These are phyloP conservation scores for Montipora capricornis DNA, from an alignment of 64 coral and sea anemone genomes.

Conservation along the genomic window DNA sequence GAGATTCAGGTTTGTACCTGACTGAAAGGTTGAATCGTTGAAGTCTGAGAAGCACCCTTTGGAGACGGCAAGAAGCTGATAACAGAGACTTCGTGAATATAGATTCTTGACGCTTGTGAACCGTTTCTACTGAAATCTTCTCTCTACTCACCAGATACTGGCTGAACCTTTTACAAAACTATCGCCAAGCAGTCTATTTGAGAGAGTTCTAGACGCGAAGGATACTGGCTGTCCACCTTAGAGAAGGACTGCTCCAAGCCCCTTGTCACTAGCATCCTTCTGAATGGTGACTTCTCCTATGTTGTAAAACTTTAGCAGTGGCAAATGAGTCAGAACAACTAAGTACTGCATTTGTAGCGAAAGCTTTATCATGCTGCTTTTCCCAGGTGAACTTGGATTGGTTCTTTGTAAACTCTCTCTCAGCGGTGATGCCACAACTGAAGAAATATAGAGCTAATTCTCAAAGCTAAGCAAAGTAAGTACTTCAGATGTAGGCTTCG, in stretches of 20 bases:
- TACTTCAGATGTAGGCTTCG: slow-evolving; percentile 5
- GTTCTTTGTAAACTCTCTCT: slow-evolving; percentile 3
- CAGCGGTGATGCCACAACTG: slow-evolving; percentile 10
- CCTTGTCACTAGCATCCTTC: background rate
- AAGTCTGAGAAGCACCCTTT: background rate
- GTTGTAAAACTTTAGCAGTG: background rate
- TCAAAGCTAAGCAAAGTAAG: slow-evolving; percentile 42
- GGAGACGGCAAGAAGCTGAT: slow-evolving; percentile 25
- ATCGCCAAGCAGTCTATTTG: background rate
- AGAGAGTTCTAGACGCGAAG: slow-evolving; percentile 1
- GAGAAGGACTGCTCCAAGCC: background rate
- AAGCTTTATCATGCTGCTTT: slow-evolving; percentile 40
- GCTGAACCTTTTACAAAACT: background rate
- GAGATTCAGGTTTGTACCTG: background rate
- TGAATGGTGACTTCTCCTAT: slow-evolving; percentile 9
- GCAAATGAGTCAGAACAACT: background rate
- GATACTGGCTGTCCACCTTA: slow-evolving; percentile 1
- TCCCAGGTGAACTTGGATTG: background rate
- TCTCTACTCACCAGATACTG: slow-evolving; percentile 42
- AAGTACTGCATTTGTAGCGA: background rate
- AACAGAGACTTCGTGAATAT: slow-evolving; percentile 63
- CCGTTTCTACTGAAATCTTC: slow-evolving; percentile 36
- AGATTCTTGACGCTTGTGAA: slow-evolving; percentile 37
- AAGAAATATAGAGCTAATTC: background rate
- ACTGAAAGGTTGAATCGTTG: slow-evolving; percentile 5